Percentiles rank a stretch among this genome's conserved stretches.
Evolutionary conservation across 2,888 invertebrate genomes (phyloP).

Genomic region (Harmothoe impar): DNA sequence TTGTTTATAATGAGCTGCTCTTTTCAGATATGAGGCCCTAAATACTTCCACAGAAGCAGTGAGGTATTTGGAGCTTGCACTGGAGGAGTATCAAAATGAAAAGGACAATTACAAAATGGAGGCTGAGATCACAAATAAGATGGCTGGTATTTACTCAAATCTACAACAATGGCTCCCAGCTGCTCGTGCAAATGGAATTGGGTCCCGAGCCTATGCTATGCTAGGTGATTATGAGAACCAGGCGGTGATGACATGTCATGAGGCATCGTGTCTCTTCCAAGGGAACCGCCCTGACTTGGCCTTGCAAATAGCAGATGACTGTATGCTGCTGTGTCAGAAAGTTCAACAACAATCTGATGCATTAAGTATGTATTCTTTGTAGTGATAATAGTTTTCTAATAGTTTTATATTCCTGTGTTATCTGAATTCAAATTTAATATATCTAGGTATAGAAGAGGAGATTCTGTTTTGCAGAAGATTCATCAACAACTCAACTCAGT

Average conservation of each 20-base stretch:
- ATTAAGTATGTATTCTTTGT: background rate
- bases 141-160: constrained; percentile 65
- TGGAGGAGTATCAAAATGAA: constrained; percentile 73
- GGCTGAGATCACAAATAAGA: constrained; percentile 69
- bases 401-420: no score
- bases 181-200: constrained; percentile 67
- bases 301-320: constrained; percentile 65
- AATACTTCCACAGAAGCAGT: constrained; percentile 72
- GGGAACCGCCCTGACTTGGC: constrained; percentile 62
- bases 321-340: constrained; percentile 67
- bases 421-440: no score
- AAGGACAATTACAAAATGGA: constrained; percentile 72
- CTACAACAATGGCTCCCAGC: constrained; percentile 63
- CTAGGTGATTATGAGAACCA: constrained; percentile 69
- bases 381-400: no score
- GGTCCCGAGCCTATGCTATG: constrained; percentile 69
- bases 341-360: background rate
- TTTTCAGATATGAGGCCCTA: constrained; percentile 72
- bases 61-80: constrained; percentile 73
- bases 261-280: constrained; percentile 65
- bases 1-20: no score
- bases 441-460: no score
- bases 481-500: no score
- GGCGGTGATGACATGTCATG: constrained; percentile 68
- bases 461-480: no score